Percentiles rank a stretch among this genome's conserved stretches.
Conservation (phyloP, 2,888 invertebrate species). For the Stegophylla sp. region DNA sequence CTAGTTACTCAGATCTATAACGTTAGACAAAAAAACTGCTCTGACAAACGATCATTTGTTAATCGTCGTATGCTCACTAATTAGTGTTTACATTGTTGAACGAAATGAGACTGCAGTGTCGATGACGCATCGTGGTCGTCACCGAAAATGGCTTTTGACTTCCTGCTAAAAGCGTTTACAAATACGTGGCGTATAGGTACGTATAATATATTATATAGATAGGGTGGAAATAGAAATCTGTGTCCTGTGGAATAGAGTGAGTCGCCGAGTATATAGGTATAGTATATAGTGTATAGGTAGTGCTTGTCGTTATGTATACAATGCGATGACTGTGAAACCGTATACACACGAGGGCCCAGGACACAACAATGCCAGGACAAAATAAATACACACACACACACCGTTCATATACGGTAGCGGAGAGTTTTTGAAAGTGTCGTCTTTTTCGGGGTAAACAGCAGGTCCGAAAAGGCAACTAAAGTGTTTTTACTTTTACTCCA, state of each 20-base stretch:
- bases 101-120: background rate
- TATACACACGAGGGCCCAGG: constrained; percentile 18
- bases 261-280: background rate
- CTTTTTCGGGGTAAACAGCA: constrained; percentile 53
- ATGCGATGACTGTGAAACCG: background rate
- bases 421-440: constrained; percentile 59
- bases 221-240: background rate
- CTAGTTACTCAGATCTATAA: too few species aligned
- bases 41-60: too few species aligned
- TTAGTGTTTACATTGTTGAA: too few species aligned
- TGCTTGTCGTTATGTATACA: constrained; percentile 4
- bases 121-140: background rate
- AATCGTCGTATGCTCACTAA: too few species aligned
- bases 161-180: too few species aligned
- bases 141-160: background rate
- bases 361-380: constrained; percentile 10
- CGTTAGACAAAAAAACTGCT: too few species aligned
- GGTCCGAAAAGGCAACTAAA: constrained; percentile 52
- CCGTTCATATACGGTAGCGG: background rate
- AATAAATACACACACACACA: constrained; percentile 47
- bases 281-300: constrained; percentile 8
- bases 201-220: background rate
- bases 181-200: background rate
- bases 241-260: constrained; percentile 1
- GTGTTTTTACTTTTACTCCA: constrained; percentile 55